phyloP scores from a whole-genome alignment of 1,140 invertebrate genomes.

The Lasioglossum albipes region DNA sequence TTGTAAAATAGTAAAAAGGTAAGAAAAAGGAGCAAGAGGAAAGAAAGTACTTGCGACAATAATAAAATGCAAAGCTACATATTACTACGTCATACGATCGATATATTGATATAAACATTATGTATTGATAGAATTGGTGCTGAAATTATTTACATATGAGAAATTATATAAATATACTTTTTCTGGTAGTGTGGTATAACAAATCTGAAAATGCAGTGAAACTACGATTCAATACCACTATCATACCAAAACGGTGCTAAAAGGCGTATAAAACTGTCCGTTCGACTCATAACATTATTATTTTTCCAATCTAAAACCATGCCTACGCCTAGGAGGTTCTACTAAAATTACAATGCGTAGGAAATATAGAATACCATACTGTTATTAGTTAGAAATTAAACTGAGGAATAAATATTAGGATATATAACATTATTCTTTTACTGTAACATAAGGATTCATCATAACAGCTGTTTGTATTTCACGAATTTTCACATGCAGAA shows the following conservation, averaged over 20 bases:
- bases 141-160: too few relatives aligned
- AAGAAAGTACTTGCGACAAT: conserved; percentile 26
- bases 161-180: too few relatives aligned
- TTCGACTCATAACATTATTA: background rate
- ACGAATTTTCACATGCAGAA: conserved; percentile 3
- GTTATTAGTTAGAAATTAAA: too few relatives aligned
- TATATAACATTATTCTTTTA: too few relatives aligned
- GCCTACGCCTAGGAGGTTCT: background rate
- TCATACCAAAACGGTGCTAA: background rate
- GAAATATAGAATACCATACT: background rate
- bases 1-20: background rate
- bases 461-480: background rate
- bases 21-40: background rate
- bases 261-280: background rate
- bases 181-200: too few relatives aligned
- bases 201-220: too few relatives aligned
- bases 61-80: conserved; percentile 37
- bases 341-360: background rate
- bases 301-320: background rate
- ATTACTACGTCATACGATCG: background rate
- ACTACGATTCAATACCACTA: too few relatives aligned
- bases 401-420: too few relatives aligned
- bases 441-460: too few relatives aligned
- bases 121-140: background rate
- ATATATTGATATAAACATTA: background rate